A percentile compares a stretch with the other conserved stretches of the same genome.
phyloP scores from a whole-genome alignment of 2,888 invertebrate species.

The Sipha maydis region DNA sequence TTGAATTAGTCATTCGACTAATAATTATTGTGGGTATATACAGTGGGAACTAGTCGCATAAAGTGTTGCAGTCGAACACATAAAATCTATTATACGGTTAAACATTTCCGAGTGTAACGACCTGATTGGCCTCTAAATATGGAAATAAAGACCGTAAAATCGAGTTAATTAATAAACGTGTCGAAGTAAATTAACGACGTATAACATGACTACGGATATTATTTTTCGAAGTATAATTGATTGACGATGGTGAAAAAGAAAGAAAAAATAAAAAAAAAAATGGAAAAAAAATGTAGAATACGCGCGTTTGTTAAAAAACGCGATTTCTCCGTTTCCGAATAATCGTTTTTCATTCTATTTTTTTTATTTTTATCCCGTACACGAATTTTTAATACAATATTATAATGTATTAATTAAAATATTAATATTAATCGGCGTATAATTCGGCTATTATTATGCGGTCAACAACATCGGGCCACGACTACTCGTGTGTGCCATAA shows the following conservation, averaged over 20 bases:
- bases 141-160: background rate
- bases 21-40: no score
- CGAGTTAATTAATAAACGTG: background rate
- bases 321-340: background rate
- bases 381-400: background rate
- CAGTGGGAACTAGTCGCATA: background rate
- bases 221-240: background rate
- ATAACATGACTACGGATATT: background rate
- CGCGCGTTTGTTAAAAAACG: background rate
- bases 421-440: constrained; percentile 14
- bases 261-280: no score
- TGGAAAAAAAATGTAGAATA: background rate
- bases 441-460: constrained; percentile 32
- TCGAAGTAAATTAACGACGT: background rate
- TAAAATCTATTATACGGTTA: background rate
- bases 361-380: background rate
- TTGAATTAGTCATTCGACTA: no score
- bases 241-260: background rate
- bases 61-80: background rate
- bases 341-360: background rate
- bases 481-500: background rate
- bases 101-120: background rate
- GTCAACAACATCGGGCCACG: background rate
- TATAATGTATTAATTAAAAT: constrained; percentile 36
- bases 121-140: background rate